Conservation (phyloP, 2,797 vertebrate genomes). For the Cryptoprocta ferox region DNA sequence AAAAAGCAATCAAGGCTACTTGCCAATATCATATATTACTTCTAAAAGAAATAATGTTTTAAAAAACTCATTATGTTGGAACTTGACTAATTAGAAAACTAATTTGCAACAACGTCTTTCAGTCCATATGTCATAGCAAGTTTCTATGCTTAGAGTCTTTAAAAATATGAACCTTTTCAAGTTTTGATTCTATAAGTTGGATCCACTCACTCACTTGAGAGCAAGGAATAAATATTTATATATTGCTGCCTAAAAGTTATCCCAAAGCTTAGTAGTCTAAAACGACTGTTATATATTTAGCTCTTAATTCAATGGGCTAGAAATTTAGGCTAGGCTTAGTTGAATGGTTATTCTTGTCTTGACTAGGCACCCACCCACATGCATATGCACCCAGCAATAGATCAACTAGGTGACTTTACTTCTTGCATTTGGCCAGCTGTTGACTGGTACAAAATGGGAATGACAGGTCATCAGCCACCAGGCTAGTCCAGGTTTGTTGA, state of each 20-base stretch:
- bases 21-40: constrained; percentile 4
- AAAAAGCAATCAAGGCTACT: neutral
- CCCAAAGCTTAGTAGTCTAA: neutral
- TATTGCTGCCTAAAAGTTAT: neutral
- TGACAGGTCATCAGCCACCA: neutral
- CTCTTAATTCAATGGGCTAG: neutral
- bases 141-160: neutral
- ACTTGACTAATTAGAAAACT: constrained; percentile 49
- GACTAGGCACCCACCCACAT: no score
- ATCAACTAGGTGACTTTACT: neutral
- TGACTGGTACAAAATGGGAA: neutral
- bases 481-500: neutral
- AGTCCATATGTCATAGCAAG: neutral
- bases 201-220: neutral
- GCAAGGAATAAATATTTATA: neutral
- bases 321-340: neutral
- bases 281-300: neutral
- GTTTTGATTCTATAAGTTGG: neutral
- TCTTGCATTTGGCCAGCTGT: neutral
- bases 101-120: neutral
- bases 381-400: neutral
- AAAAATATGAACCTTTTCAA: neutral
- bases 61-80: neutral
- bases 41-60: constrained; percentile 19
- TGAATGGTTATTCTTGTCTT: neutral